phyloP scores from a whole-genome alignment of 1,140 invertebrate genomes.

The Ips nitidus region DNA sequence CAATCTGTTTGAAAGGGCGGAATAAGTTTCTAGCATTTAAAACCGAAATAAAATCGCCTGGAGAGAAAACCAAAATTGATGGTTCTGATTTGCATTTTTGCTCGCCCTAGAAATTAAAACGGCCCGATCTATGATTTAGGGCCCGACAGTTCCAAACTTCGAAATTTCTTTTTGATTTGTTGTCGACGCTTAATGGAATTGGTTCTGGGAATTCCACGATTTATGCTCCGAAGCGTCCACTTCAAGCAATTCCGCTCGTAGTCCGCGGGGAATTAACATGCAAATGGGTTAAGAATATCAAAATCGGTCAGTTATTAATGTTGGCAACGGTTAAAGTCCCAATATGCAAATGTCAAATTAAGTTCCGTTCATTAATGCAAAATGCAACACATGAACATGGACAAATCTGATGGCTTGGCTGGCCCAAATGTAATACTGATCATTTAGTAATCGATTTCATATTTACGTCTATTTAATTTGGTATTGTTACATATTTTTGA shows the following conservation, averaged over 20 bases:
- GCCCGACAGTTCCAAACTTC: conserved; percentile 3
- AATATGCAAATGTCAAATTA: not conserved
- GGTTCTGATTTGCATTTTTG: conserved; percentile 8
- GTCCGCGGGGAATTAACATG: not conserved
- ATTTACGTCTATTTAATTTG: too few relatives aligned
- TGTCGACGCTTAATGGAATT: conserved; percentile 1
- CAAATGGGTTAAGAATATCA: not conserved
- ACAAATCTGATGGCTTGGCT: too few relatives aligned
- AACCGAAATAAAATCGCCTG: not conserved
- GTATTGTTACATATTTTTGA: too few relatives aligned
- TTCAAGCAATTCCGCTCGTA: not conserved
- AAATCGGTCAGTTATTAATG: not conserved
- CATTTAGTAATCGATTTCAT: too few relatives aligned
- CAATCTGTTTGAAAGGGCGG: not conserved
- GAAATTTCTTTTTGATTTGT: conserved; percentile 14
- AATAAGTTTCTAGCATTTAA: not conserved
- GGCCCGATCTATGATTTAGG: conserved; percentile 12
- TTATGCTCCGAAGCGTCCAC: not conserved
- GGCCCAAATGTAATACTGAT: too few relatives aligned
- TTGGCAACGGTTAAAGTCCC: not conserved
- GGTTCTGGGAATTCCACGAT: not conserved
- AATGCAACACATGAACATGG: not conserved
- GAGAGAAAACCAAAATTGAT: not conserved
- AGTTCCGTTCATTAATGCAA: not conserved
- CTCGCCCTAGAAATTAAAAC: conserved; percentile 12